phyloP scores from a whole-genome alignment of 2,797 vertebrate genomes.

The Coluber constrictor region DNA sequence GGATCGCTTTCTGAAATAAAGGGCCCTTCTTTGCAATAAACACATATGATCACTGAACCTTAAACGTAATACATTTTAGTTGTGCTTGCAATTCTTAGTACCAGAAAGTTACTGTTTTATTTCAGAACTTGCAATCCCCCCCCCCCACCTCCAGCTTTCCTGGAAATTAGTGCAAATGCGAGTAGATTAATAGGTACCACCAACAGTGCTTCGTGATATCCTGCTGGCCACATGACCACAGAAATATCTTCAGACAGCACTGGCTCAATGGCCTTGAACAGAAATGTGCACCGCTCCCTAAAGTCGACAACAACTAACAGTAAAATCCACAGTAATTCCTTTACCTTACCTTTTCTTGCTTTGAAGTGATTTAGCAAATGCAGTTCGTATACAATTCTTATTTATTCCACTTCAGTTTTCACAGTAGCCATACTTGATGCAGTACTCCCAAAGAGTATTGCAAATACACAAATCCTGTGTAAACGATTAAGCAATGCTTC shows the following conservation, averaged over 20 bases:
- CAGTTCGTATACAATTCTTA: neutral
- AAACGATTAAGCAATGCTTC: constrained; percentile 23
- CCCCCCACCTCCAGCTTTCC: neutral
- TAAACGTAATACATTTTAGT: neutral
- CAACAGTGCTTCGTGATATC: neutral
- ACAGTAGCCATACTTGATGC: constrained; percentile 34
- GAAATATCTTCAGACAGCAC: neutral
- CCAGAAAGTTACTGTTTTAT: neutral
- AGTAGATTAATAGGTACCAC: neutral
- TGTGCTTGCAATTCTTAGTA: neutral
- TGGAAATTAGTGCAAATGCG: neutral
- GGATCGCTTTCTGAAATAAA: neutral
- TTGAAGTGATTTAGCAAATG: neutral
- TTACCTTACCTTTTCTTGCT: neutral
- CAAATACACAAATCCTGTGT: neutral
- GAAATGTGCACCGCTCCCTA: neutral
- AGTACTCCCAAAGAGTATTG: constrained; percentile 3
- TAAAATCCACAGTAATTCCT: neutral
- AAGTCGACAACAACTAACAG: neutral
- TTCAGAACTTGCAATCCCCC: neutral
- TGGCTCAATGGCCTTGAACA: neutral
- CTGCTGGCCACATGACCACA: neutral
- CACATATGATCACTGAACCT: neutral
- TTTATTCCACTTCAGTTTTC: constrained; percentile 49
- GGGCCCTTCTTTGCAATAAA: neutral